Conservation (phyloP, 2,113 vertebrate species). For the Tetraodon nigroviridis region DNA sequence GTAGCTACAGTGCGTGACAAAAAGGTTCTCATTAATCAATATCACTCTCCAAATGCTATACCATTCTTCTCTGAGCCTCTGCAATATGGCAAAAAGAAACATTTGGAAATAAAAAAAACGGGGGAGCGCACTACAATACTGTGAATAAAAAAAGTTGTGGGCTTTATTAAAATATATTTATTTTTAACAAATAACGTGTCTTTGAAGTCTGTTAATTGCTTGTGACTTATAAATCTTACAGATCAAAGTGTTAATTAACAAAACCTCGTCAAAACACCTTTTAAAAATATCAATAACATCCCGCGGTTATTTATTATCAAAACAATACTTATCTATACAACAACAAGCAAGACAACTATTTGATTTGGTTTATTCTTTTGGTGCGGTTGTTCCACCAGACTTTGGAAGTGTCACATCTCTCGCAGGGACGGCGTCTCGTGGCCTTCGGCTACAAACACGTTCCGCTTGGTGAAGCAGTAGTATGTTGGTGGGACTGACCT, state of each 20-base stretch:
- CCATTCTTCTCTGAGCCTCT: constrained; percentile 53
- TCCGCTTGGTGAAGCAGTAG: not conserved
- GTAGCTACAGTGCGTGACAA: constrained; percentile 51
- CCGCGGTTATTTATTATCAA: no score
- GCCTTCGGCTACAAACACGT: constrained; percentile 26
- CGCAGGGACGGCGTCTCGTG: constrained; percentile 1
- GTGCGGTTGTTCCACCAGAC: not conserved
- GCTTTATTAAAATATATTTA: constrained; percentile 14
- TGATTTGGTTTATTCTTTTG: not conserved
- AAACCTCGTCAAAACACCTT: constrained; percentile 16
- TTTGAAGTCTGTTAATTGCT: constrained; percentile 8
- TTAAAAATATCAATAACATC: no score
- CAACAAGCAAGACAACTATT: not conserved
- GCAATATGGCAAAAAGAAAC: constrained; percentile 44
- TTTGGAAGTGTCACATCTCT: not conserved
- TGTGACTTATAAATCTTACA: constrained; percentile 31
- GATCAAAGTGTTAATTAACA: constrained; percentile 47
- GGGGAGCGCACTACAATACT: no score
- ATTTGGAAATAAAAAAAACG: not conserved
- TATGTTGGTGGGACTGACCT: constrained; percentile 69
- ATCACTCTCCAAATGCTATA: constrained; percentile 61
- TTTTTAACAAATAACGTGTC: not conserved
- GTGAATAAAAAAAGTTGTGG: constrained; percentile 13
- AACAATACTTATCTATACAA: not conserved
- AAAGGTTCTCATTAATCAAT: constrained; percentile 69